phyloP scores from a whole-genome alignment of 2,113 vertebrate genomes.

The Halichoerus grypus region DNA sequence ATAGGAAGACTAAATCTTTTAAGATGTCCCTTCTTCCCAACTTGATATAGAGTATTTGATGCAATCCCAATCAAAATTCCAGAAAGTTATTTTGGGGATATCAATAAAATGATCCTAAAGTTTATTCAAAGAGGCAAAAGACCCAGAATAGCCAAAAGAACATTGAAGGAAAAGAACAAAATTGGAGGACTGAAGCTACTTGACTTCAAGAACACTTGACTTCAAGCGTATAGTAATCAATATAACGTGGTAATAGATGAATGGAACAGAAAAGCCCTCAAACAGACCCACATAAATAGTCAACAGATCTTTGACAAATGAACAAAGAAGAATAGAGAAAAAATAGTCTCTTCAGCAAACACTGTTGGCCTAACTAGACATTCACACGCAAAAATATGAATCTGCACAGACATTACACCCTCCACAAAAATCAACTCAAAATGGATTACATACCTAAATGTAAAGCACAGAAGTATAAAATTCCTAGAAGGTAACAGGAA shows the following conservation, averaged over 20 bases:
- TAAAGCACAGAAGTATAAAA: background rate
- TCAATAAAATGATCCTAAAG: background rate
- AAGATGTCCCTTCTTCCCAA: background rate
- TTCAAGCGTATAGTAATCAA: background rate
- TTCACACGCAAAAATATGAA: background rate
- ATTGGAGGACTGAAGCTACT: background rate
- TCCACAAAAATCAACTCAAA: background rate
- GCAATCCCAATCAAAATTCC: background rate
- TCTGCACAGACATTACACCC: background rate
- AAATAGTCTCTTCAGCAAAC: background rate
- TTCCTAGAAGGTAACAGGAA: background rate
- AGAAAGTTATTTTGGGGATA: background rate
- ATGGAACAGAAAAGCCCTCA: background rate
- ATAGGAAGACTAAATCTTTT: background rate
- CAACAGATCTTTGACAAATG: background rate
- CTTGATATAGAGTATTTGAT: background rate
- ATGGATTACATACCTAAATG: background rate
- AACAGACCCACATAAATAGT: background rate
- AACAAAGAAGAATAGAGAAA: background rate
- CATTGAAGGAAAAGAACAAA: background rate
- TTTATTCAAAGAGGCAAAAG: background rate
- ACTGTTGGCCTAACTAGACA: background rate
- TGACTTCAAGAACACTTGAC: background rate
- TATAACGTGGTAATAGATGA: background rate
- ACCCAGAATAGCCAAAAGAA: background rate